A percentile compares a stretch with the other conserved stretches of the same genome.
These are phyloP conservation scores for Thymallus thymallus DNA, from an alignment of 2,113 vertebrate species.

Conservation along the genomic window DNA sequence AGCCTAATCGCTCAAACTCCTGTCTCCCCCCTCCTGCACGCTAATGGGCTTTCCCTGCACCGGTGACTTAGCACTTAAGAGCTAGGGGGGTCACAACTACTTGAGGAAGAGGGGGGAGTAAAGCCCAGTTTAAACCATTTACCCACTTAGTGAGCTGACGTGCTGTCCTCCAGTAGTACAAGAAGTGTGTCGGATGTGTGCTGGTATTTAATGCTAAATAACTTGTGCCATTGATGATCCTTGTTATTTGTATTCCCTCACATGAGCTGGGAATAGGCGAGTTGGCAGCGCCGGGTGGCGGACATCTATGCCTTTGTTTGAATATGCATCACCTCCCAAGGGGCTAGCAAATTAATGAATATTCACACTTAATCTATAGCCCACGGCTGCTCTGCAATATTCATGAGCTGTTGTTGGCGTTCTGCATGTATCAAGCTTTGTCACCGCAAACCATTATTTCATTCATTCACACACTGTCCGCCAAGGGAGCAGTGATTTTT, in stretches of 20 bases:
- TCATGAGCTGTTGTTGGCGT: slow-evolving; percentile 67
- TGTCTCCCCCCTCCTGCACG: slow-evolving; percentile 35
- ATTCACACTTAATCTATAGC: slow-evolving; percentile 81
- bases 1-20: slow-evolving; percentile 72
- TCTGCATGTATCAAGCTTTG: slow-evolving; percentile 59
- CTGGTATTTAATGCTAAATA: slow-evolving; percentile 34
- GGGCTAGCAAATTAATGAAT: slow-evolving; percentile 78
- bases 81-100: slow-evolving; percentile 36
- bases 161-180: slow-evolving; percentile 40
- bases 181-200: neutral
- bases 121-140: slow-evolving; percentile 69
- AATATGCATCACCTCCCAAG: slow-evolving; percentile 77
- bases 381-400: slow-evolving; percentile 71
- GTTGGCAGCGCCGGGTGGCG: slow-evolving; percentile 47
- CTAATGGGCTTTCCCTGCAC: slow-evolving; percentile 79
- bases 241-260: slow-evolving; percentile 58
- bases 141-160: slow-evolving; percentile 30
- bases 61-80: slow-evolving; percentile 77
- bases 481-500: slow-evolving; percentile 29
- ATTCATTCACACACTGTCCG: slow-evolving; percentile 50
- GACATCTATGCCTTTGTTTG: slow-evolving; percentile 54
- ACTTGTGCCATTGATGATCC: slow-evolving; percentile 26
- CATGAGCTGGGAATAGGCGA: slow-evolving; percentile 54
- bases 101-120: slow-evolving; percentile 29
- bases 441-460: slow-evolving; percentile 66